phyloP scores from a whole-genome alignment of 2,113 vertebrate genomes.

The Psettodes erumei region DNA sequence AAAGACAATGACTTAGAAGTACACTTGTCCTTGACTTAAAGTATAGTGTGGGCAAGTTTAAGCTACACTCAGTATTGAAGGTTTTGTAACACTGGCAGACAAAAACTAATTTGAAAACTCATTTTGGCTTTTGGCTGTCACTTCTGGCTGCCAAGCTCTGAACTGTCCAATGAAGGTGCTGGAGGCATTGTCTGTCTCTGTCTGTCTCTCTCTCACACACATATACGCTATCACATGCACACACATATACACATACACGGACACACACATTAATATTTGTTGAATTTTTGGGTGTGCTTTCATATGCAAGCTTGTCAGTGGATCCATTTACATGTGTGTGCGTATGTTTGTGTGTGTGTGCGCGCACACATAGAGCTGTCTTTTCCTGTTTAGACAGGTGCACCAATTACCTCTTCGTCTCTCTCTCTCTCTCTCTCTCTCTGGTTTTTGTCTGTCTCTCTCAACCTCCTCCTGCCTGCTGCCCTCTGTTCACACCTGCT shows the following conservation, averaged over 20 bases:
- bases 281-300: background rate
- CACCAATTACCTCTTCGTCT: conserved; percentile 73
- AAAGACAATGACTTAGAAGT: background rate
- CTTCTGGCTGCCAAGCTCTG: conserved; percentile 17
- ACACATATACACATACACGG: conserved; percentile 5
- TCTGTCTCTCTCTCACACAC: background rate
- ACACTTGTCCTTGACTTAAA: background rate
- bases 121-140: conserved; percentile 28
- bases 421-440: conserved; percentile 26
- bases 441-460: conserved; percentile 4
- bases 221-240: background rate
- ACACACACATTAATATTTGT: background rate
- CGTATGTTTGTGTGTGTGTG: conserved; percentile 3
- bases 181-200: conserved; percentile 1
- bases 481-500: conserved; percentile 68
- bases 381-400: conserved; percentile 61
- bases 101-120: conserved; percentile 29
- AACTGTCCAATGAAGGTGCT: conserved; percentile 24
- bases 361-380: conserved; percentile 69
- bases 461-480: conserved; percentile 51
- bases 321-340: conserved; percentile 7
- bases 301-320: conserved; percentile 8
- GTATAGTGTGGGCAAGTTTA: background rate
- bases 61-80: conserved; percentile 10
- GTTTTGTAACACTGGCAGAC: background rate